Evolutionary conservation across 2,797 vertebrate species (phyloP).

Genomic region (Oreochromis mossambicus): DNA sequence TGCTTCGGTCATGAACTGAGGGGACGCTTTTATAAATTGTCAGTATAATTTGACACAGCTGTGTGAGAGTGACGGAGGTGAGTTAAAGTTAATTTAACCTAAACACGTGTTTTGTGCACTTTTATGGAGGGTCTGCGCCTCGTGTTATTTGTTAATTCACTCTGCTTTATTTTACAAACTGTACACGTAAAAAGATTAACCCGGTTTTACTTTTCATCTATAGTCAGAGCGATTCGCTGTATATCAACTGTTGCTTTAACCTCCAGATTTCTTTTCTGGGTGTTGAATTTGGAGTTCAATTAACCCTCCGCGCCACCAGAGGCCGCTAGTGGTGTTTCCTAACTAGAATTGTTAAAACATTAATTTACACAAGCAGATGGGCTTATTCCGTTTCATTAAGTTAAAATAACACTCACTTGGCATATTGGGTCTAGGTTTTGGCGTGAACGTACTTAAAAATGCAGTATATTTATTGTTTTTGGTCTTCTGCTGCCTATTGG

Average conservation of each 20-base stretch:
- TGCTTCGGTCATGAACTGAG: fast-evolving
- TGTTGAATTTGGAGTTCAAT: neutral
- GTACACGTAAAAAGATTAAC: neutral
- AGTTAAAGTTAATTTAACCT: fast-evolving
- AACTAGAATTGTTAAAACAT: neutral
- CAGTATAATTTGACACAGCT: neutral
- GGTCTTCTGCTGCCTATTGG: fast-evolving
- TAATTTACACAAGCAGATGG: neutral
- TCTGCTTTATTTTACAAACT: neutral
- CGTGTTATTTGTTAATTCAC: neutral
- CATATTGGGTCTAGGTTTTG: fast-evolving
- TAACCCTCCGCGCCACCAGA: neutral
- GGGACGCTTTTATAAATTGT: neutral
- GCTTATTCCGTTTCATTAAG: neutral
- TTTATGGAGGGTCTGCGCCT: neutral
- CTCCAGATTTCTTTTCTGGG: neutral
- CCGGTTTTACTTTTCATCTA: neutral
- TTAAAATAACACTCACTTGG: neutral
- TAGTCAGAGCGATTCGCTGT: neutral
- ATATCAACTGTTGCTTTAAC: neutral
- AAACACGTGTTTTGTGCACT: neutral
- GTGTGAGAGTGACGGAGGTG: neutral
- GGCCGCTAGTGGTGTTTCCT: neutral
- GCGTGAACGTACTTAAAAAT: neutral
- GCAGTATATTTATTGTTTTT: neutral